Conservation (phyloP, 2,888 invertebrate species). For the Sialis lutaria region DNA sequence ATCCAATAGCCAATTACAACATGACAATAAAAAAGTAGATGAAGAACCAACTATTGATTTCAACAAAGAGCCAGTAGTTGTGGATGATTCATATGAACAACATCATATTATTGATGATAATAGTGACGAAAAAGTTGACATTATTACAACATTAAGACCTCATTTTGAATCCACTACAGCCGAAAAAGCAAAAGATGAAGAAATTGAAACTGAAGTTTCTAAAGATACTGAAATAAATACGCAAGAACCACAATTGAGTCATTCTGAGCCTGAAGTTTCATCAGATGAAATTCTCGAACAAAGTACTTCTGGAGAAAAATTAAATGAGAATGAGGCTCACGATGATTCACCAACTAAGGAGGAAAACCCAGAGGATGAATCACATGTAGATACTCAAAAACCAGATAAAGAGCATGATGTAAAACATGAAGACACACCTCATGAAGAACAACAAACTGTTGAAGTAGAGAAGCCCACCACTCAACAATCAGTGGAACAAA, state of each 20-base stretch:
- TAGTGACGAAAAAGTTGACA: too few species aligned
- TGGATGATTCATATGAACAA: too few species aligned
- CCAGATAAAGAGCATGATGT: neutral
- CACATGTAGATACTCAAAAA: slow-evolving; percentile 3
- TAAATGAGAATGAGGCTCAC: slow-evolving; percentile 3
- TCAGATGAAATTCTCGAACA: slow-evolving; percentile 5
- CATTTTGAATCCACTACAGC: too few species aligned
- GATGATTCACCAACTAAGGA: slow-evolving; percentile 1
- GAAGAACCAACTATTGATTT: too few species aligned
- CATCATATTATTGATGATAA: too few species aligned
- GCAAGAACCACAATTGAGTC: slow-evolving; percentile 1
- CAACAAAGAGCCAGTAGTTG: too few species aligned
- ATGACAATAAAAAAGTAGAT: too few species aligned
- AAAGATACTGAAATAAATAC: slow-evolving; percentile 1
- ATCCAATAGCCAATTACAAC: too few species aligned
- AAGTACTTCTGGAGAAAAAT: slow-evolving; percentile 1
- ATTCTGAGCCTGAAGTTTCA: slow-evolving; percentile 5
- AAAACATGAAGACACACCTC: neutral
- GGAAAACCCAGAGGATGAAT: slow-evolving; percentile 9
- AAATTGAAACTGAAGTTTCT: slow-evolving; percentile 3
- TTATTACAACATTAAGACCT: too few species aligned
- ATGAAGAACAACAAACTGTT: neutral
- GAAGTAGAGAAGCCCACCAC: slow-evolving; percentile 6
- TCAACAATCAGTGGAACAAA: slow-evolving; percentile 1
- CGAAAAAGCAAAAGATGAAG: slow-evolving; percentile 8